Evolutionary conservation across 2,797 vertebrate species (phyloP).

Genomic region (Oryzias dopingdopingensis): DNA sequence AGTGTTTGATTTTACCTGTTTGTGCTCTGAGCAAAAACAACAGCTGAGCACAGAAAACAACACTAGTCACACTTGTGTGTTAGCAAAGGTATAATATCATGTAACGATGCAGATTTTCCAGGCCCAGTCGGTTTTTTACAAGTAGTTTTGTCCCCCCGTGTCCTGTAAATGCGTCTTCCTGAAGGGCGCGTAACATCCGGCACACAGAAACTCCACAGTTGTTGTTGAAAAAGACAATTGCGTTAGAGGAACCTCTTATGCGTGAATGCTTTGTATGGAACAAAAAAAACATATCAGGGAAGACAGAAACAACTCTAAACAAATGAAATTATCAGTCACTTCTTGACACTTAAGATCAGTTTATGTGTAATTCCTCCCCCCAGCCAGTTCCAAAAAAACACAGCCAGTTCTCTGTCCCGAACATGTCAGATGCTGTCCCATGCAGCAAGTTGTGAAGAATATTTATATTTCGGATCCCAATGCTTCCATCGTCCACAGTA

Average conservation of each 20-base stretch:
- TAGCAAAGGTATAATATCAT: conserved; percentile 23
- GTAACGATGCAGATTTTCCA: conserved; percentile 31
- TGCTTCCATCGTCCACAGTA: conserved; percentile 24
- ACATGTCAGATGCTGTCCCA: conserved; percentile 17
- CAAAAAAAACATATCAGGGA: conserved; percentile 27
- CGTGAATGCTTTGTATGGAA: conserved; percentile 15
- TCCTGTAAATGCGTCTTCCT: conserved; percentile 27
- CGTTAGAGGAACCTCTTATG: conserved; percentile 15
- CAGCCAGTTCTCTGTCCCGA: conserved; percentile 16
- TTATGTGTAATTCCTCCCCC: conserved; percentile 10
- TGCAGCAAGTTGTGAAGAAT: conserved; percentile 21
- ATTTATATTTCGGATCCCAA: conserved; percentile 9
- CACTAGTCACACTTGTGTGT: conserved; percentile 22
- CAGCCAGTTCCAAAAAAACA: conserved; percentile 2
- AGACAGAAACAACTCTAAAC: conserved; percentile 35
- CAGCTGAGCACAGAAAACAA: conserved; percentile 25
- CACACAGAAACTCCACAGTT: conserved; percentile 16
- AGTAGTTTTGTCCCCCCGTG: not conserved
- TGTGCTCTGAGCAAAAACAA: conserved; percentile 43
- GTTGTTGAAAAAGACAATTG: conserved; percentile 11
- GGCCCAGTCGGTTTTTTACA: conserved; percentile 21
- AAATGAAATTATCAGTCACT: conserved; percentile 28
- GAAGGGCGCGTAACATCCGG: conserved; percentile 22
- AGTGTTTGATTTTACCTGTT: conserved; percentile 33
- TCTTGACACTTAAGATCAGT: conserved; percentile 16